These are phyloP conservation scores for Ryuthela nishihirai DNA, from an alignment of 2,888 invertebrate genomes.

Conservation along the genomic window DNA sequence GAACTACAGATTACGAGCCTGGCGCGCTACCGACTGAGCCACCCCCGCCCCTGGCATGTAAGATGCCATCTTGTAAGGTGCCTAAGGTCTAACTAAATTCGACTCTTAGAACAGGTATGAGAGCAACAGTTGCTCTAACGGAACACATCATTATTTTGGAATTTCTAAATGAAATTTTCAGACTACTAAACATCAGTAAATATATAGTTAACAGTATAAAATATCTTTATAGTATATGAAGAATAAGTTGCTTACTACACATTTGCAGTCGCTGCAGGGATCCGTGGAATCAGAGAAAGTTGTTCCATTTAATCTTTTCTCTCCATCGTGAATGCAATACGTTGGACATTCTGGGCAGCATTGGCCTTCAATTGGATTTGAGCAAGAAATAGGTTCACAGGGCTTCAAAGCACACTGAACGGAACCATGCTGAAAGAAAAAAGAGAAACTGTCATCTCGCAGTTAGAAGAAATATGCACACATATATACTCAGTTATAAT, in stretches of 20 bases:
- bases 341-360: slow-evolving; percentile 41
- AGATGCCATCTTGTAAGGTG: no score
- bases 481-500: no score
- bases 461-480: neutral
- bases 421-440: slow-evolving; percentile 37
- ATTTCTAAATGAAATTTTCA: no score
- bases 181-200: no score
- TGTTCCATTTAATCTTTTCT: slow-evolving; percentile 26
- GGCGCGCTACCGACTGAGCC: no score
- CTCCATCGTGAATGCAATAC: slow-evolving; percentile 31
- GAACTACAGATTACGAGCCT: no score
- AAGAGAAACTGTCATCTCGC: neutral
- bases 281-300: slow-evolving; percentile 31
- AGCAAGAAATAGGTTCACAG: slow-evolving; percentile 33
- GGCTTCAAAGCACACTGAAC: slow-evolving; percentile 38
- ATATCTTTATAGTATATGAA: neutral
- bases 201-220: no score
- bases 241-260: slow-evolving; percentile 26
- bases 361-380: slow-evolving; percentile 16
- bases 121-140: no score
- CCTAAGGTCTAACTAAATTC: no score
- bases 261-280: slow-evolving; percentile 37
- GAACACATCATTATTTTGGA: no score
- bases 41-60: no score
- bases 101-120: no score